Evolutionary conservation across 2,797 vertebrate species (phyloP), one percentile per base, ranked within the genome.

Genomic region (Siniperca scherzeri): DNA sequence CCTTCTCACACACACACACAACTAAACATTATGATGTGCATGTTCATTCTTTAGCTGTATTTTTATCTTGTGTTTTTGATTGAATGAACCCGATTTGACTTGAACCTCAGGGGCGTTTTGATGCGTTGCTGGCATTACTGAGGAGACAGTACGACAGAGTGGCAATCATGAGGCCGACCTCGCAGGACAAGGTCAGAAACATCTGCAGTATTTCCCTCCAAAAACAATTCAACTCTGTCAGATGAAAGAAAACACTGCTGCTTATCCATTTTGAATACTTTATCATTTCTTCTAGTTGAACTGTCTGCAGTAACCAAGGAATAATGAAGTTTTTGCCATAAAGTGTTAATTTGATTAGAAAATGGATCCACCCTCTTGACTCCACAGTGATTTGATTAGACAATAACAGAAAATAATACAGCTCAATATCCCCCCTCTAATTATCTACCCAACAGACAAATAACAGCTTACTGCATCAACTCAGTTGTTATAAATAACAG

Each of bases 151-250:
- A 99, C 1, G 95, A 99, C 93, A 94, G 98, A 78, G 98, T 99
- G 68, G 99, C 98, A 25, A 87, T 99, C 92, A 98, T 99, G 98
- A 97, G 99, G 85, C 99, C 99, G 0, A 97, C 97, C 68, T 91
- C 96, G 88, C 96, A 96, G 85, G 98, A 99, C 55, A 96, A 98
- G 97, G 99, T 98, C 91, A 80, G 94, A 91, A 25, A 17, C 36
- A 5, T 25, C 36, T 38, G 17, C 44, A 27, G 3, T 4, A 25
- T 22, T 59, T 38, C 17, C 56, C 17, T 27, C 36, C 27, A 3
- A 27, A 21, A 67, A 16, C 33, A 65, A 36, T 25, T n/a, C 13
- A 30, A 40, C 5, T 6, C 17, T n/a, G 1, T 14, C 0, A 2
- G 7, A 33, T 67, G 53, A 25, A 10, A 10, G 40, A 59, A 80